Evolutionary conservation across 37 sponge, comb jelly and placozoan genomes (phyloP), one percentile per base, ranked within the genome.

Genomic region (Crambe crambe): DNA sequence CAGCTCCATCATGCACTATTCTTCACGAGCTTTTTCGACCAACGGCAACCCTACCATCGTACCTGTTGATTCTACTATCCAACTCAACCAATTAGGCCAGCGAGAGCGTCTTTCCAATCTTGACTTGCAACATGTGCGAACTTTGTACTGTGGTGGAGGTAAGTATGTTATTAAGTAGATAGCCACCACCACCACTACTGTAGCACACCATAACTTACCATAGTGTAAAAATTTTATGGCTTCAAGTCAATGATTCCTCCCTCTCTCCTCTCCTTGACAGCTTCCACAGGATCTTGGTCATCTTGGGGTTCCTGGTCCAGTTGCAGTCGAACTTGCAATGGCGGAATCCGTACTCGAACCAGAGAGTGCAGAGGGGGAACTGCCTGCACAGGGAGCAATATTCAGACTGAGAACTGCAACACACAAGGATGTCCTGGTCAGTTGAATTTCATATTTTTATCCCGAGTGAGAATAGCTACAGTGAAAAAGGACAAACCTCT

Each of bases 1-100:
- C 34, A 58, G 70, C 26, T 93, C 94, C 39, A 61, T 93, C 56
- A 93, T 93, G 94, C 94, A 93, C 62, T 93, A 93, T 69, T 23
- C 71, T 34, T 39, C 80, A 22, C 56, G 25, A 44, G 94, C 94
- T 36, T 93, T 93, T 73, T 79, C 84, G 1, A 10, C 37, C 0
- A 89, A 93, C 71, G 84, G 90, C 1, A 64, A 57, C 27, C 64
- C 61, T 30, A 93, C 94, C 9, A 83, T 93, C 34, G 36, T 51
- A 30, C 90, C 94, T 2, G 27, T 78, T 3, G 78, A 79, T 34
- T 29, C 63, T 18, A 18, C 39, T 32, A 39, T 37, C 1, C 30
- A 32, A 1, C 41, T 82, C 0, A 43, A 35, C 35, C 15, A 30
- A 18, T 80, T 93, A 0, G 94, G 94, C 17, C 86, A 93, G 70